Evolutionary conservation across 1,140 invertebrate species (phyloP).

Genomic region (Oryzaephilus surinamensis): DNA sequence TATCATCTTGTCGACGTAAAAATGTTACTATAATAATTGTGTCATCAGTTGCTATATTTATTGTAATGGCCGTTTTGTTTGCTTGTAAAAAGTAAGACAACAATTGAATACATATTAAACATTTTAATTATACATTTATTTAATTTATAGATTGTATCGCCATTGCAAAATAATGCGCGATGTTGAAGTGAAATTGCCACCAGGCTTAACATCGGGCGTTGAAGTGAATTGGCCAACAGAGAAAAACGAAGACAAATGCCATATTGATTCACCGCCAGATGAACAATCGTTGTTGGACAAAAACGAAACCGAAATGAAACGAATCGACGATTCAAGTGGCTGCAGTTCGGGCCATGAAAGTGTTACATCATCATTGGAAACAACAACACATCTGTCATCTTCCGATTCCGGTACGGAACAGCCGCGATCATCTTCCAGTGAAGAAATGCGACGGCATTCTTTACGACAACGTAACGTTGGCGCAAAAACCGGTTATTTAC

Average conservation of each 20-base stretch:
- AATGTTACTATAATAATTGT: too few species aligned
- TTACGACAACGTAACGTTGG: background rate
- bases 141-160: constrained; percentile 38
- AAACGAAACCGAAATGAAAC: constrained; percentile 35
- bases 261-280: constrained; percentile 16
- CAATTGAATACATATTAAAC: too few species aligned
- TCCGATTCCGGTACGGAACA: constrained; percentile 31
- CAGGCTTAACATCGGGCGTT: constrained; percentile 37
- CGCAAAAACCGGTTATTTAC: background rate
- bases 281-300: constrained; percentile 31
- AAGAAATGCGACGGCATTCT: background rate
- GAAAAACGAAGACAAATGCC: constrained; percentile 12
- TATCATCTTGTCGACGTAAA: constrained; percentile 14
- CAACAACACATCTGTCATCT: constrained; percentile 40
- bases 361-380: constrained; percentile 44
- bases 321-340: constrained; percentile 44
- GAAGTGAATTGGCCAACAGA: constrained; percentile 13
- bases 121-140: background rate
- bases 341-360: constrained; percentile 48
- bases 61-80: constrained; percentile 30
- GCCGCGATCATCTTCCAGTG: too few species aligned
- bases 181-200: constrained; percentile 45
- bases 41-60: too few species aligned
- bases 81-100: constrained; percentile 36
- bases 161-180: constrained; percentile 43